Conservation (phyloP, 2,113 vertebrate species). For the Campylorhamphus procurvoides region DNA sequence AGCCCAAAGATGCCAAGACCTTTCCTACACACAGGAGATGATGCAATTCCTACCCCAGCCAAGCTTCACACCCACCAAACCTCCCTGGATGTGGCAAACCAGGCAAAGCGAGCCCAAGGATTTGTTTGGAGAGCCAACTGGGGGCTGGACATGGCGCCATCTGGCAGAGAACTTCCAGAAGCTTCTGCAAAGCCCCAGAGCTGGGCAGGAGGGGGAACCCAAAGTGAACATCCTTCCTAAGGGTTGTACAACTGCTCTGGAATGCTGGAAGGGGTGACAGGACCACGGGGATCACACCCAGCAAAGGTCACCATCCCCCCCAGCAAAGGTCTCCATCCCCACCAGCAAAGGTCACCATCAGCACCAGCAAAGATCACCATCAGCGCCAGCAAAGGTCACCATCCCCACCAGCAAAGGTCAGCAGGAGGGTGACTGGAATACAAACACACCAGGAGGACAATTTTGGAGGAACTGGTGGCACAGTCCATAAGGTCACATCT, state of each 20-base stretch:
- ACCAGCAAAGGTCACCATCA: neutral
- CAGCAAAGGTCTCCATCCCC: neutral
- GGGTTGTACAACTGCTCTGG: neutral
- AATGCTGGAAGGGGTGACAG: neutral
- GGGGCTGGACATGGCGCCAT: neutral
- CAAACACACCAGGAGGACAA: rapidly evolving
- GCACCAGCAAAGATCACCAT: neutral
- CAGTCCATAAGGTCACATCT: neutral
- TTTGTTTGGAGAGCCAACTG: neutral
- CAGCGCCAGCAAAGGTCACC: neutral
- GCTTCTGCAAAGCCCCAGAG: neutral
- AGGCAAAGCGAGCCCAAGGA: neutral
- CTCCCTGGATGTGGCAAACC: neutral
- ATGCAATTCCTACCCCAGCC: neutral
- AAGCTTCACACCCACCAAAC: neutral
- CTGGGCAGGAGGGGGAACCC: rapidly evolving
- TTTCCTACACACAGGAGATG: neutral
- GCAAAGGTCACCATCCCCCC: neutral
- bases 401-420: neutral
- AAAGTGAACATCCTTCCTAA: neutral
- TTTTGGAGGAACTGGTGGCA: neutral
- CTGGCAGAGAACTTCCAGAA: neutral
- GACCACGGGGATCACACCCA: rapidly evolving
- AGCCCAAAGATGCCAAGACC: neutral
- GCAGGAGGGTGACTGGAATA: neutral